phyloP scores from a whole-genome alignment of 1,140 invertebrate species.

The Euwallacea similis region DNA sequence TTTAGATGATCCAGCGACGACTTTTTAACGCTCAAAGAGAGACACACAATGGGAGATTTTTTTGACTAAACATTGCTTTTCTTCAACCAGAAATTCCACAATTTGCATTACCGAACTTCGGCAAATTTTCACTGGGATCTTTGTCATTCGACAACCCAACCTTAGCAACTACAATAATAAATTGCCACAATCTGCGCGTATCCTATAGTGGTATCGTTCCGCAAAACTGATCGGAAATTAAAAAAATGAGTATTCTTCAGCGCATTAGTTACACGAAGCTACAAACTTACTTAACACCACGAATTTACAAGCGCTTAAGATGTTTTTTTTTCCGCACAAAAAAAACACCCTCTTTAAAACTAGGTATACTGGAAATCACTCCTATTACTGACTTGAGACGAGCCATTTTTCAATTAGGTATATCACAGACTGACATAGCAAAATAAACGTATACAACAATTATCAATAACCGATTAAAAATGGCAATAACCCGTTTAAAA shows the following conservation, averaged over 20 bases:
- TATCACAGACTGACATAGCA: slow-evolving; percentile 53
- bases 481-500: slow-evolving; percentile 2
- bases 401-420: slow-evolving; percentile 42
- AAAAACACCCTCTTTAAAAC: slow-evolving; percentile 11
- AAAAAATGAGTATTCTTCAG: slow-evolving; percentile 42
- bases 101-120: too few relatives aligned
- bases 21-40: background rate
- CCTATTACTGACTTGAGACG: slow-evolving; percentile 32
- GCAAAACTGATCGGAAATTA: too few relatives aligned
- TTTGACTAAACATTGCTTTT: too few relatives aligned
- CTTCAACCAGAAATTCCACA: too few relatives aligned
- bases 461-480: background rate
- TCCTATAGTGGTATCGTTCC: too few relatives aligned
- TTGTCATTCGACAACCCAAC: too few relatives aligned
- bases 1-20: background rate
- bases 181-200: too few relatives aligned
- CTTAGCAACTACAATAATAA: too few relatives aligned
- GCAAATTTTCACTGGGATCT: too few relatives aligned
- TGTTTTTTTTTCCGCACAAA: background rate
- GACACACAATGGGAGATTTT: too few relatives aligned
- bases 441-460: slow-evolving; percentile 22
- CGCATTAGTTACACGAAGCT: slow-evolving; percentile 45
- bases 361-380: slow-evolving; percentile 38
- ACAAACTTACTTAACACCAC: slow-evolving; percentile 22
- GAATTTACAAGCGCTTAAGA: slow-evolving; percentile 11